Base-by-base conservation (phyloP, 2,888 invertebrate species). In the Drosophila mercatorum region DNA sequence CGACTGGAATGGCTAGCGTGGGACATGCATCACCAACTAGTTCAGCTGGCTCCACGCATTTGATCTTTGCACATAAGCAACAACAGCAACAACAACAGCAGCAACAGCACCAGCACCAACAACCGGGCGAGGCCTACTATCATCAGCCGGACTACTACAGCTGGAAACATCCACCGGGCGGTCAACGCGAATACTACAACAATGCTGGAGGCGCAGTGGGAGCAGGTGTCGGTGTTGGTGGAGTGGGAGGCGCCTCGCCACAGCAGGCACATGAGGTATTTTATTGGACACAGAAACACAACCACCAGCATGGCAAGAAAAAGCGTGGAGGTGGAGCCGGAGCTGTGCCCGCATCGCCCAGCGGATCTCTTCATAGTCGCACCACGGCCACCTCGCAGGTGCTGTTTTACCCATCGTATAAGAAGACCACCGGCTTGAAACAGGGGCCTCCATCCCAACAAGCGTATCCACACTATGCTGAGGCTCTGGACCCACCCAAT, bases 21-120 rank as follows among this genome's bases (percentile, higher is more conserved):
- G 93, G 93, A 0, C 92, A 92, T 58, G 90, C 91, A 6, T 93
- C 93, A 12, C 92, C 93, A 26, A 91, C 92, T 12, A 92, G 92
- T n/a, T 92, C 93, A 0, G 91, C 90, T 5, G 92, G 92, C 4
- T 92, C 92, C 6, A 92, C 92, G 1, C 92, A 92, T 80, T 75
- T 92, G 31, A 93, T 93, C 31, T 92, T 92, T 60, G 92, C 91
- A 8, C 89, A 90, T 51, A 90, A 90, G 57, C 91, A 90, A 22
- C 22, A 22, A 22, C 22, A 22, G 65, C 91, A 90, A 67, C 91
- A 90, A 34, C 34, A 34, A 10, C 34, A 34, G 11, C 81, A 80
- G 4, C 81, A 80, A 5, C 53, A 40, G 8, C 81, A 80, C 5
- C 53, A 40, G 26, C 72, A 60, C 3, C 78, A 63, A 47, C 70